Percentiles rank a stretch among this genome's conserved stretches.
Evolutionary conservation across 2,797 vertebrate genomes (phyloP).

Genomic region (Danionella dracula): DNA sequence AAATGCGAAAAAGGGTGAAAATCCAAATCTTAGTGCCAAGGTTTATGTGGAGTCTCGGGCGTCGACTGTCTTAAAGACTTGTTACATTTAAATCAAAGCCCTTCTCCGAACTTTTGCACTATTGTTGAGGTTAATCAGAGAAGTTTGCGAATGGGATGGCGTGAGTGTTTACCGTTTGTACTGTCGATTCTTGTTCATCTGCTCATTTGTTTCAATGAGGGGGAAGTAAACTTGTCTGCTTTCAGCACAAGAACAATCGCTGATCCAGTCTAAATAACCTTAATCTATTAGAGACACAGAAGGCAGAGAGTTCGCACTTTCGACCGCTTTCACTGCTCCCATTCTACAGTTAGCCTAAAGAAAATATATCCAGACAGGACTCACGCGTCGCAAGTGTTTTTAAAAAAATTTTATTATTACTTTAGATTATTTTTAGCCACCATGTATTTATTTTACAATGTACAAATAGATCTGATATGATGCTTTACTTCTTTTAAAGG

Average conservation of each 20-base stretch:
- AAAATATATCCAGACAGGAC: no score
- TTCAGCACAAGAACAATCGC: slow-evolving; percentile 62
- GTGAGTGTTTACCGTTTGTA: slow-evolving; percentile 36
- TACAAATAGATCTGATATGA: background rate
- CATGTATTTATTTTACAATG: background rate
- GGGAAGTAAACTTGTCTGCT: slow-evolving; percentile 63
- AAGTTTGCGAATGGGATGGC: slow-evolving; percentile 12
- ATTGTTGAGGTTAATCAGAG: slow-evolving; percentile 30
- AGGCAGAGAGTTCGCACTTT: slow-evolving; percentile 37
- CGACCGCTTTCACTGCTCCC: slow-evolving; percentile 51
- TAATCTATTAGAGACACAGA: slow-evolving; percentile 50
- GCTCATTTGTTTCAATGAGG: slow-evolving; percentile 67
- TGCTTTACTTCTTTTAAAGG: background rate
- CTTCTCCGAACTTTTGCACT: slow-evolving; percentile 86
- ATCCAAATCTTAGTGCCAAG: slow-evolving; percentile 92
- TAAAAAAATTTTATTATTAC: no score
- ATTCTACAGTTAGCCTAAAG: slow-evolving; percentile 19
- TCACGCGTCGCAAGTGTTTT: no score
- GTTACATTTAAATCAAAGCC: slow-evolving; percentile 72
- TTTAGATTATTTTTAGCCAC: background rate
- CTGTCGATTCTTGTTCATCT: slow-evolving; percentile 38
- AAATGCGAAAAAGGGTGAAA: slow-evolving; percentile 60
- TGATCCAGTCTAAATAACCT: slow-evolving; percentile 70
- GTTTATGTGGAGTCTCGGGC: slow-evolving; percentile 63
- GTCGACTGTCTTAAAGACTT: slow-evolving; percentile 66